Percentiles rank a stretch among this genome's conserved stretches.
phyloP scores from a whole-genome alignment of 2,113 vertebrate genomes.

The Pterocles orientalis region DNA sequence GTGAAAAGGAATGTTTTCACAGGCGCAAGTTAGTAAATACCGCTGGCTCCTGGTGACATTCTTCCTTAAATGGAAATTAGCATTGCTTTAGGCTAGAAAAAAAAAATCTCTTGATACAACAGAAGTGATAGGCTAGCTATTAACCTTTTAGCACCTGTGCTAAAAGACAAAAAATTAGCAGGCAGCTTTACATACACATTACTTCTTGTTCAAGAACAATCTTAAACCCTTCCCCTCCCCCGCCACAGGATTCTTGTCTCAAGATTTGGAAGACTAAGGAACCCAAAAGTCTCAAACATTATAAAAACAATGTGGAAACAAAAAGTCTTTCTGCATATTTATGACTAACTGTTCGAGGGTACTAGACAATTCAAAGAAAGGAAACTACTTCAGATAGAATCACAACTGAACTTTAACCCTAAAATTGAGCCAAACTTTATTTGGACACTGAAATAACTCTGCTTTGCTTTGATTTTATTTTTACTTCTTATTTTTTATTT shows the following conservation, averaged over 20 bases:
- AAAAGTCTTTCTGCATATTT: neutral
- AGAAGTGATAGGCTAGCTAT: neutral
- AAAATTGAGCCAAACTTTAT: conserved; percentile 1
- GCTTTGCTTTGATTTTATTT: conserved; percentile 16
- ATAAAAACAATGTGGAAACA: neutral
- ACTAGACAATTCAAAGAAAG: conserved; percentile 2
- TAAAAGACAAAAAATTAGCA: neutral
- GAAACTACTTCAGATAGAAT: conserved; percentile 25
- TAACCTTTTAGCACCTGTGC: conserved; percentile 58
- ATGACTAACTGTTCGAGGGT: neutral
- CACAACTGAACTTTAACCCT: conserved; percentile 36
- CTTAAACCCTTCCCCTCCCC: neutral
- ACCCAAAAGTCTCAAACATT: neutral
- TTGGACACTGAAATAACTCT: neutral
- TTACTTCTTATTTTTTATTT: conserved; percentile 19
- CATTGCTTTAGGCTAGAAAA: conserved; percentile 51
- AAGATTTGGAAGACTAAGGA: neutral
- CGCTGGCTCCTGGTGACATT: conserved; percentile 72
- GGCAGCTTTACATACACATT: neutral
- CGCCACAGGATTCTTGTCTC: neutral
- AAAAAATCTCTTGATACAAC: conserved; percentile 33
- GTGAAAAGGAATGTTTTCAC: conserved; percentile 81
- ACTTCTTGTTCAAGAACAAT: neutral
- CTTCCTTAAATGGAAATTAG: conserved; percentile 77
- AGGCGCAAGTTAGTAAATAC: conserved; percentile 78